Conservation (phyloP, 2,113 vertebrate genomes). For the Tyto alba region DNA sequence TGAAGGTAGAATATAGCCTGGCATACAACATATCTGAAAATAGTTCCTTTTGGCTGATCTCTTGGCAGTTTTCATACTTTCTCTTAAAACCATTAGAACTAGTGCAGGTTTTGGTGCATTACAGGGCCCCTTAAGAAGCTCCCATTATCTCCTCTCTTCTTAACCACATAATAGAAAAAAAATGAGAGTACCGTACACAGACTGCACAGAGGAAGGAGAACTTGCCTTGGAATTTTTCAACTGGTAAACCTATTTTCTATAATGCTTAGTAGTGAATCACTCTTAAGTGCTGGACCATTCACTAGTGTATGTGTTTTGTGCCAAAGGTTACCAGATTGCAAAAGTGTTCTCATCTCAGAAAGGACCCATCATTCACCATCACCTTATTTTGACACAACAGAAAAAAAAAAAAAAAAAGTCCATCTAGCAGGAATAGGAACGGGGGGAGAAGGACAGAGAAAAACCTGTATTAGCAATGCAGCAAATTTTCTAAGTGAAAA, state of each 20-base stretch:
- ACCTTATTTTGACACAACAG: constrained; percentile 65
- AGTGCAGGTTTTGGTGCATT: constrained; percentile 54
- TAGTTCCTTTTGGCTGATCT: constrained; percentile 54
- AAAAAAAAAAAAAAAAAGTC: constrained; percentile 57
- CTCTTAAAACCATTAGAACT: constrained; percentile 59
- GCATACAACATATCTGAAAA: constrained; percentile 15
- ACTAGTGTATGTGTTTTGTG: constrained; percentile 57
- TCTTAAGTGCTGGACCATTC: constrained; percentile 68
- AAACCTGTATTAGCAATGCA: constrained; percentile 39
- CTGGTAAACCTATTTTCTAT: constrained; percentile 68
- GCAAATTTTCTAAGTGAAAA: constrained; percentile 56
- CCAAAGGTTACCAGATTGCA: constrained; percentile 71
- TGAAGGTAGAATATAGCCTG: neutral
- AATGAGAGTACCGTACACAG: constrained; percentile 33
- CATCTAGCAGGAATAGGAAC: constrained; percentile 49
- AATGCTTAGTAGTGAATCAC: constrained; percentile 64
- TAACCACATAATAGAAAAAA: constrained; percentile 66
- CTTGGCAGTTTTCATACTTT: constrained; percentile 43
- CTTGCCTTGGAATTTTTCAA: constrained; percentile 65
- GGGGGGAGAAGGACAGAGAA: neutral
- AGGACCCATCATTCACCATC: constrained; percentile 58
- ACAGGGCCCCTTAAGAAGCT: constrained; percentile 46
- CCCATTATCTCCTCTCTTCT: constrained; percentile 60
- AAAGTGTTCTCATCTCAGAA: constrained; percentile 54
- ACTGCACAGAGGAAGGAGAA: constrained; percentile 39